Percentiles rank a stretch among this genome's conserved stretches.
Conservation (phyloP, 2,113 vertebrate genomes). For the Rhegmatorhina hoffmannsi region DNA sequence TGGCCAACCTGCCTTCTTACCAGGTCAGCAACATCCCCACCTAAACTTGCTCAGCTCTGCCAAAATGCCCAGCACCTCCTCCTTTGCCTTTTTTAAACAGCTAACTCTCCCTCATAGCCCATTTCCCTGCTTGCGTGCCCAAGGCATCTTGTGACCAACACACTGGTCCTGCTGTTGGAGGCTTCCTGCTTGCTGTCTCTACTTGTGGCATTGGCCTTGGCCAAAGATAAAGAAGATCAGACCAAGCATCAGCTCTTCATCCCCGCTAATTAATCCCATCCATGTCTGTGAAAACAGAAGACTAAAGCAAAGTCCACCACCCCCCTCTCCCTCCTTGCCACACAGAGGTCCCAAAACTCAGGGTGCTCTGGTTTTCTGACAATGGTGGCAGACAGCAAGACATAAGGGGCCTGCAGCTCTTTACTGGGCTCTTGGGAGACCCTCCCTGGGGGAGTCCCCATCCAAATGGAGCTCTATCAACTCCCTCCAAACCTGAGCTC, state of each 20-base stretch:
- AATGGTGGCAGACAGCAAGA: not conserved
- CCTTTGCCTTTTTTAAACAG: accelerated
- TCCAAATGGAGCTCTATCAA: accelerated
- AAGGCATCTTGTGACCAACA: not conserved
- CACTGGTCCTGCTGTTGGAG: not conserved
- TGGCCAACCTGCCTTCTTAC: not conserved
- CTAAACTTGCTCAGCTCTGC: not conserved
- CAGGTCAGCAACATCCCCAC: constrained; percentile 50
- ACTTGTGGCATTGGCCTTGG: not conserved
- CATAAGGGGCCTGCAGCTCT: not conserved
- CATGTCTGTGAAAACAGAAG: not conserved
- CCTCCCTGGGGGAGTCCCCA: not conserved
- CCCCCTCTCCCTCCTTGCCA: not conserved
- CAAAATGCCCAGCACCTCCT: too few relatives aligned
- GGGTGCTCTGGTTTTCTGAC: not conserved
- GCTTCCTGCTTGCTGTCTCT: not conserved
- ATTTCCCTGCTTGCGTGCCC: not conserved
- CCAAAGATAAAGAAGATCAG: not conserved
- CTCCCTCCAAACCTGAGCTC: accelerated
- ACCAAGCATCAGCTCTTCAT: not conserved
- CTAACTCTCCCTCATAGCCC: not conserved
- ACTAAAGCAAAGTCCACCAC: not conserved
- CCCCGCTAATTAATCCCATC: not conserved
- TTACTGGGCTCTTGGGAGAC: not conserved
- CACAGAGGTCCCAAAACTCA: not conserved